These are phyloP conservation scores for Perdita meconis DNA, from an alignment of 2,888 invertebrate genomes.

Conservation along the genomic window DNA sequence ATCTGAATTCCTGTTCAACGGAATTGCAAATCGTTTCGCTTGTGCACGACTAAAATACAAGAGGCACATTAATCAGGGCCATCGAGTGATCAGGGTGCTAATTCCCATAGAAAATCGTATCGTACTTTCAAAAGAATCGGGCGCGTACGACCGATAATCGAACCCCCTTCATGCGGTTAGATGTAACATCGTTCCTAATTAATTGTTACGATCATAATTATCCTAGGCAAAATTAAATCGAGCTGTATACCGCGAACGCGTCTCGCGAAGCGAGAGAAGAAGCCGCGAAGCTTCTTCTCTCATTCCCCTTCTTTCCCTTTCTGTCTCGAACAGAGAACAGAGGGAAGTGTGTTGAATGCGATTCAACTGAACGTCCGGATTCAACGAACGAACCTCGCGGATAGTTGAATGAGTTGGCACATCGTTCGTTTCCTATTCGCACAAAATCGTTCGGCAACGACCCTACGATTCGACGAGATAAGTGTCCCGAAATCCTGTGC, in stretches of 20 bases:
- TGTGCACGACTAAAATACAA: conserved; percentile 57
- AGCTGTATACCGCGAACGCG: conserved; percentile 18
- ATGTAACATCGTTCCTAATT: conserved; percentile 43
- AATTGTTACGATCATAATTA: conserved; percentile 37
- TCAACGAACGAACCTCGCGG: conserved; percentile 7
- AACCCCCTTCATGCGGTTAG: conserved; percentile 31
- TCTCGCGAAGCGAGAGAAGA: conserved; percentile 26
- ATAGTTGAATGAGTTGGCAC: conserved; percentile 51
- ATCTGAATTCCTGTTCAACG: conserved; percentile 59
- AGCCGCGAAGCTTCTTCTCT: conserved; percentile 28
- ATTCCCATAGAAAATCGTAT: conserved; percentile 27
- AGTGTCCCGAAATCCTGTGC: conserved; percentile 32
- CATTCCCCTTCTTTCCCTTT: conserved; percentile 46
- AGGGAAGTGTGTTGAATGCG: conserved; percentile 52
- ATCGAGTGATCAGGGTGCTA: conserved; percentile 35
- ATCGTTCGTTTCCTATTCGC: conserved; percentile 25
- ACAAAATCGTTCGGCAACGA: conserved; percentile 27
- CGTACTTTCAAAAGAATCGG: conserved; percentile 14
- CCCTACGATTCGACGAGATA: conserved; percentile 42
- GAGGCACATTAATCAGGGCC: conserved; percentile 34
- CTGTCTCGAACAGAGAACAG: conserved; percentile 24
- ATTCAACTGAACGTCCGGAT: conserved; percentile 49
- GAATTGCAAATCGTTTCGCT: conserved; percentile 40
- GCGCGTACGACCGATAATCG: conserved; percentile 20
- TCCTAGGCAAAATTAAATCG: conserved; percentile 33